Base-by-base conservation (phyloP, 2,797 vertebrate genomes). In the Chrosomus eos region DNA sequence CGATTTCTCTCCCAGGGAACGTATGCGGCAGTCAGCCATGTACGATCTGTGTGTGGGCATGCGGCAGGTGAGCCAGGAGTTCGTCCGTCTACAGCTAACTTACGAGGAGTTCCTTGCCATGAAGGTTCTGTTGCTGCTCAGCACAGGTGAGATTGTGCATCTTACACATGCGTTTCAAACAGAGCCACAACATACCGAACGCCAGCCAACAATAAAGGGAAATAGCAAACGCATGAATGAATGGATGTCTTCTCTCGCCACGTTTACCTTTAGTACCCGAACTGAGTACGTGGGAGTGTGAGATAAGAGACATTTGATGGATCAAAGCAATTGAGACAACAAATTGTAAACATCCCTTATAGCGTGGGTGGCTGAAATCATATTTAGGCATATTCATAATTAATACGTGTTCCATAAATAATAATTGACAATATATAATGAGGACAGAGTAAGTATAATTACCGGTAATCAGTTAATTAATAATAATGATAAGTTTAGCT, bases 1-100 rank as follows among this genome's bases (percentile, higher is more conserved):
- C 45, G 86, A 60, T 88, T n/a, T 67, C 53, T 80, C 83, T 60
- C 76, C 88, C 62, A 99, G 98, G 93, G 97, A 99, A 64, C 97
- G 97, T 88, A 99, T 99, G 98, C 96, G 97, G 88, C 97, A 97
- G 93, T 99, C 98, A 13, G 97, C 98, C 85, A 99, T 99, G 98
- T 99, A 99, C 40, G 97, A 99, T 77, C 95, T 99, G 90, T 99
- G 98, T 93, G 95, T 98, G 93, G 97, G 97, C 80, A 99, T 99
- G 98, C 97, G 97, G 93, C 97, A 99, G 91, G 96, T 99, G 94
- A 99, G 97, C 93, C 96, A 98, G 93, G 97, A 99, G 94, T 99
- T 99, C 58, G 94, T 98, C 36, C 96, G 98, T 40, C 93, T 99
- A 90, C 98, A 99, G 94, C 96, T 99, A 31, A 97, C 96, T 91